phyloP scores from a whole-genome alignment of 2,113 vertebrate genomes.

The Thermophis baileyi region DNA sequence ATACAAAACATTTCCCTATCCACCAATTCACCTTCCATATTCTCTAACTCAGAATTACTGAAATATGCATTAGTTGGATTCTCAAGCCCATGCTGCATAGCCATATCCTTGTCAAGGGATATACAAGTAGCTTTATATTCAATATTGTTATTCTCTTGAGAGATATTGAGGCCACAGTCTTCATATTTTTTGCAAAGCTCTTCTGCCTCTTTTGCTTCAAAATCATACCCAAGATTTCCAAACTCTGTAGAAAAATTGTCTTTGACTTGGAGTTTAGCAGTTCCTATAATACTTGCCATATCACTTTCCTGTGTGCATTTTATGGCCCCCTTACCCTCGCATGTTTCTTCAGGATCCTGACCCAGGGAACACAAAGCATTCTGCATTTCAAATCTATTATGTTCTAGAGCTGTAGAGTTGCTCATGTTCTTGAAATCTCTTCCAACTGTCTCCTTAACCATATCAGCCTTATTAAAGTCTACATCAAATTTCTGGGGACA shows the following conservation, averaged over 20 bases:
- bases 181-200: constrained; percentile 37
- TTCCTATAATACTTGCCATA: neutral
- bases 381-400: constrained; percentile 10
- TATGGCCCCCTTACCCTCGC: constrained; percentile 21
- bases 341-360: constrained; percentile 15
- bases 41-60: constrained; percentile 31
- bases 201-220: constrained; percentile 40
- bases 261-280: constrained; percentile 7
- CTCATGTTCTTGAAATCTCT: neutral
- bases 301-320: constrained; percentile 25
- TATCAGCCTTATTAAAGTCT: constrained; percentile 18
- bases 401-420: constrained; percentile 26
- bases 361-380: constrained; percentile 27
- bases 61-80: constrained; percentile 31
- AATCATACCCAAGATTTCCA: constrained; percentile 33
- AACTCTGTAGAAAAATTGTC: constrained; percentile 22
- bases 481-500: constrained; percentile 16
- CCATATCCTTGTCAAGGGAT: constrained; percentile 28
- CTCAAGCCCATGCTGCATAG: constrained; percentile 22
- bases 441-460: constrained; percentile 22
- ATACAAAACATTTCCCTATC: constrained; percentile 27
- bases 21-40: constrained; percentile 43
- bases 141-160: constrained; percentile 28
- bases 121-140: constrained; percentile 38
- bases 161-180: constrained; percentile 10